phyloP scores from a whole-genome alignment of 2,113 vertebrate species.

The Ptilorrhoa leucosticta region DNA sequence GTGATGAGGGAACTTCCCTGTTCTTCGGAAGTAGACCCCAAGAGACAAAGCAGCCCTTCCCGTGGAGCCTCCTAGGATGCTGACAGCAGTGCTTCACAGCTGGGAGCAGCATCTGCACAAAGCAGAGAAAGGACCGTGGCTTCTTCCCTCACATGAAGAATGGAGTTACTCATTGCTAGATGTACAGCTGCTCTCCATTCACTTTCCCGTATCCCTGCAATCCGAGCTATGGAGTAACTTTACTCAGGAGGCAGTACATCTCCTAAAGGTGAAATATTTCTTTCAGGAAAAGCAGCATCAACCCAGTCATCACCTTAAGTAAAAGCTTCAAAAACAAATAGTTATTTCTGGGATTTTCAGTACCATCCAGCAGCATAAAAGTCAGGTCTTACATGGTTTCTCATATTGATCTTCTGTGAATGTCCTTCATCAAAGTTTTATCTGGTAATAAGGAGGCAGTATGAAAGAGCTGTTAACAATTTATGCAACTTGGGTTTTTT shows the following conservation, averaged over 20 bases:
- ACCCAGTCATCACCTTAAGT: not conserved
- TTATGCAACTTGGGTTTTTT: not conserved
- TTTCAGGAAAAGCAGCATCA: not conserved
- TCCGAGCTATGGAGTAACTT: not conserved
- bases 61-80: not conserved
- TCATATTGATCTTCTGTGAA: slow-evolving; percentile 48
- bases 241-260: not conserved
- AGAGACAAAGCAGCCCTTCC: not conserved
- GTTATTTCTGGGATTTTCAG: slow-evolving; percentile 23
- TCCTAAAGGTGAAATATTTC: slow-evolving; percentile 54
- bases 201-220: not conserved
- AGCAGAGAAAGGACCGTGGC: not conserved
- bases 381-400: not conserved
- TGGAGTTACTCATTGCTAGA: not conserved
- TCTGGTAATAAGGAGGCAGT: slow-evolving; percentile 43
- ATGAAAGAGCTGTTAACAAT: slow-evolving; percentile 23
- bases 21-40: not conserved
- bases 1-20: not conserved
- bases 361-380: not conserved
- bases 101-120: not conserved
- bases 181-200: not conserved
- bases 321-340: not conserved
- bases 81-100: not conserved
- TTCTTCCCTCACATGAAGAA: not conserved
- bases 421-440: slow-evolving; percentile 43